A percentile compares a stretch with the other conserved stretches of the same genome.
Conservation (phyloP, 2,888 invertebrate species). For the Pseudoips prasinana region DNA sequence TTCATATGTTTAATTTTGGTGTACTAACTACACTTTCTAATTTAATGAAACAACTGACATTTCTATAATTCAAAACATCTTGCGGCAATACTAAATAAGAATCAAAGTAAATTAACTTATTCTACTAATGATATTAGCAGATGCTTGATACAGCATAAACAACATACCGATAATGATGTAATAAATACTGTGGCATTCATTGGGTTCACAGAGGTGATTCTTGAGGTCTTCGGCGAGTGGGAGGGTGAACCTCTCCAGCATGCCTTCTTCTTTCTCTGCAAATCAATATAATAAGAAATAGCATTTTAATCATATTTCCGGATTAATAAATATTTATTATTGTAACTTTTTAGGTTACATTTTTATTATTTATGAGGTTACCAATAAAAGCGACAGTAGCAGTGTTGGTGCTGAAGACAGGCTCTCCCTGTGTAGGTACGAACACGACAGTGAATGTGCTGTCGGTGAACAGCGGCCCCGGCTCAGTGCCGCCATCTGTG, state of each 20-base stretch:
- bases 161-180: constrained; percentile 73
- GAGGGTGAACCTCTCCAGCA: constrained; percentile 51
- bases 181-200: constrained; percentile 61
- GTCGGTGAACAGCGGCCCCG: constrained; percentile 40
- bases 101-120: no score
- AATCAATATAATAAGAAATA: constrained; percentile 2
- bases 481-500: constrained; percentile 71
- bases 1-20: no score
- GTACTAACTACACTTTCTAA: no score
- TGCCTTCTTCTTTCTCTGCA: constrained; percentile 62
- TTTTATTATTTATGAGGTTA: constrained; percentile 18
- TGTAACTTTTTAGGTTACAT: no score
- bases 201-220: constrained; percentile 57
- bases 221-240: constrained; percentile 68
- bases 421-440: constrained; percentile 71
- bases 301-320: no score
- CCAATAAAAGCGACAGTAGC: constrained; percentile 59
- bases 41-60: no score
- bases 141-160: no score
- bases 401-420: constrained; percentile 49
- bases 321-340: no score
- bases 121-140: no score
- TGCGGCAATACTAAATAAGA: no score
- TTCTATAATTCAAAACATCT: no score
- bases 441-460: constrained; percentile 59